phyloP scores from a whole-genome alignment of 2,888 invertebrate genomes.

The Micoletzkya japonica region DNA sequence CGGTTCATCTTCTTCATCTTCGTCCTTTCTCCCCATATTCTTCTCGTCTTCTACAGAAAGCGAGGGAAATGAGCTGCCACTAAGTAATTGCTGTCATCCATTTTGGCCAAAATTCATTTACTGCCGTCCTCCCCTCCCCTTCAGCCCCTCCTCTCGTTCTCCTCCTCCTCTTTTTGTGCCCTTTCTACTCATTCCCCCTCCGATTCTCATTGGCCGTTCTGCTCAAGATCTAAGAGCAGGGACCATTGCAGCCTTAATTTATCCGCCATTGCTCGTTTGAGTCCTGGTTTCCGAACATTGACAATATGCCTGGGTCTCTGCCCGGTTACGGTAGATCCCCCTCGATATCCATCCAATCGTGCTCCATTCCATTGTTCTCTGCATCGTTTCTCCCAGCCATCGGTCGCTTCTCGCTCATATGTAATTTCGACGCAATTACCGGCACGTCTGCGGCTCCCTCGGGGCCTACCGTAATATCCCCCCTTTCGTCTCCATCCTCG shows the following conservation, averaged over 20 bases:
- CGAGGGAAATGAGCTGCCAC: background rate
- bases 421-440: slow-evolving; percentile 14
- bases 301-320: too few species aligned
- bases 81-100: slow-evolving; percentile 15
- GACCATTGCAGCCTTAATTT: too few species aligned
- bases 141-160: background rate
- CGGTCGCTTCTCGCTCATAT: background rate
- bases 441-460: slow-evolving; percentile 12
- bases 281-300: too few species aligned
- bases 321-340: too few species aligned
- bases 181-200: background rate
- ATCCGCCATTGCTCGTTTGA: too few species aligned
- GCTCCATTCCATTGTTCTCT: slow-evolving; percentile 20
- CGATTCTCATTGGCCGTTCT: background rate
- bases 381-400: background rate
- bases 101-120: background rate
- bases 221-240: too few species aligned
- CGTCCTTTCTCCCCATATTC: background rate
- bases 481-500: too few species aligned
- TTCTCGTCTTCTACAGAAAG: background rate
- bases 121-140: background rate
- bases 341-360: too few species aligned
- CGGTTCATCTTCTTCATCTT: too few species aligned
- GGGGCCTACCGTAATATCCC: background rate
- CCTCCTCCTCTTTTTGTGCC: background rate